These are phyloP conservation scores for Phalanger gymnotis DNA, from an alignment of 2,797 vertebrate genomes.

Conservation along the genomic window DNA sequence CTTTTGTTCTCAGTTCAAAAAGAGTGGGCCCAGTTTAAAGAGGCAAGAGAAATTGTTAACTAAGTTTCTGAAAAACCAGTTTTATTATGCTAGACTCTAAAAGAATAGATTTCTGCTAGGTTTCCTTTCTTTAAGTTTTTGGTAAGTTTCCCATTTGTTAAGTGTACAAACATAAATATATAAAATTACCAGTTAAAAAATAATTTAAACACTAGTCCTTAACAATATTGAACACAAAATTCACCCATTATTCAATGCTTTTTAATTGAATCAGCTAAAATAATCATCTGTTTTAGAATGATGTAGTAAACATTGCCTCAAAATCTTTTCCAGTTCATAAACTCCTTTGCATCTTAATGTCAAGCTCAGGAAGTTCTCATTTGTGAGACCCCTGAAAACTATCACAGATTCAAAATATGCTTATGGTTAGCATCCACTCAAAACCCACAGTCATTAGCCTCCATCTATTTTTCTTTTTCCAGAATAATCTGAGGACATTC, in stretches of 20 bases:
- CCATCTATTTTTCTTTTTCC: neutral
- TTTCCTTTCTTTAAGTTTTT: slow-evolving; percentile 25
- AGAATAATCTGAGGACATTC: neutral
- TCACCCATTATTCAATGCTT: neutral
- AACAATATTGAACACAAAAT: neutral
- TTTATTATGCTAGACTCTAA: neutral
- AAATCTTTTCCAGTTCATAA: neutral
- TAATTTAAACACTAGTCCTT: neutral
- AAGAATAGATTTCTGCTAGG: slow-evolving; percentile 12
- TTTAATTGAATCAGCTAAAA: neutral
- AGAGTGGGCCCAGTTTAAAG: neutral
- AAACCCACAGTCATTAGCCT: neutral
- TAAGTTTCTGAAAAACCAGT: neutral
- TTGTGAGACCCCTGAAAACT: neutral
- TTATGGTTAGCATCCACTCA: neutral
- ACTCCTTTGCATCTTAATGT: neutral
- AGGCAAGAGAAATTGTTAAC: neutral
- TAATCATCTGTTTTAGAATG: neutral
- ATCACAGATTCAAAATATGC: neutral
- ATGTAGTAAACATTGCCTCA: neutral
- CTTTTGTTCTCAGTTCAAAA: neutral
- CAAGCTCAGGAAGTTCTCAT: neutral
- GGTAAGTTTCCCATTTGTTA: slow-evolving; percentile 12
- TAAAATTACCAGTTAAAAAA: slow-evolving; percentile 13
- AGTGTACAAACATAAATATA: neutral